Evolutionary conservation across 2,797 vertebrate genomes (phyloP), one percentile per base, ranked within the genome.

Genomic region (Selene dorsalis): DNA sequence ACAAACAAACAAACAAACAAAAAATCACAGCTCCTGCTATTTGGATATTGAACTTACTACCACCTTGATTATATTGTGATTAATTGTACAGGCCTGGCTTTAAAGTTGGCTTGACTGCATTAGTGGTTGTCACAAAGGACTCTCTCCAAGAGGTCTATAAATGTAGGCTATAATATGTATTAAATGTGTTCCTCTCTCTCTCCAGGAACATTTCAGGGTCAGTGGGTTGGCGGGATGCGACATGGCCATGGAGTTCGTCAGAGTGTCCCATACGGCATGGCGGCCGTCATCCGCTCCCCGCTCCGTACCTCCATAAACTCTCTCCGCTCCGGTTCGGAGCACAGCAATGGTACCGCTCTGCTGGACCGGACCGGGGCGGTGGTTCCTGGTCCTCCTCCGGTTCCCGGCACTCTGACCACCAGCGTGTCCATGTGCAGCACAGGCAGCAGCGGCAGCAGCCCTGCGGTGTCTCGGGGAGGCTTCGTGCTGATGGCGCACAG

Each of bases 251-350:
- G 98, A 0, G 95, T 99, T 47, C 96, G 98, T 55, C 98, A 99
- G 95, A 99, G 98, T 7, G 98, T 99, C 79, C 98, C 98, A 4
- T 99, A 98, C 2, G 97, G 98, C 91, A 99, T 99, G 97, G 98
- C 98, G 4, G 97, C 98, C 2, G 96, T 99, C 92, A 99, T 99
- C 92, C 96, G 97, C 88, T 99, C 98, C 35, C 98, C 98, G 5
- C 95, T 99, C 88, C 97, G 98, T 82, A 99, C 97, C 12, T 99
- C 98, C 89, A 99, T 99, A 96, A 99, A 98, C 95, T 99, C 98
- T 53, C 95, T 99, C 76, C 97, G 98, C 88, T 95, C 95, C 0
- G 96, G 98, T 87, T 95, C 94, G 1, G 98, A 99, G 93, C 97
- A 99, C 94, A 98, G 96, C 92, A 99, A 99, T 0, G 98, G 98